Evolutionary conservation across 1,140 invertebrate genomes (phyloP), one percentile per base, ranked within the genome.

Genomic region (Heterodera schachtii): DNA sequence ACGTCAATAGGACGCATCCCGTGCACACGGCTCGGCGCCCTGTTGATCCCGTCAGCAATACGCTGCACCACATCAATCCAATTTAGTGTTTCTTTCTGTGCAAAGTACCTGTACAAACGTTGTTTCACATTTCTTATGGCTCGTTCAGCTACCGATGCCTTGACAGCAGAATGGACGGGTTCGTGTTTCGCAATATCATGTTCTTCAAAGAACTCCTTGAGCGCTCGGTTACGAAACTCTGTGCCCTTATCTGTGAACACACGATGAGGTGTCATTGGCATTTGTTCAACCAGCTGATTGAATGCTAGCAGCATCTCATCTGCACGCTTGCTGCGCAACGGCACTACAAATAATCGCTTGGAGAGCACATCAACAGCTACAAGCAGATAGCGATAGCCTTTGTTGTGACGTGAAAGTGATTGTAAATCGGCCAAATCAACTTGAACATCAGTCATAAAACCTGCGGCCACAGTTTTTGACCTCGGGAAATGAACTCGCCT

Each of bases 131-230:
- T 83, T 47, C 85, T 6, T 11, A 86, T 85, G 16, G 49, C 46
- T 21, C 83, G 49, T 69, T 84, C 83, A 8, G 85, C 83, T 44
- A 86, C n/a, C n/a, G 82, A 52, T 9, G 84, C 84, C 19, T 84
- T 82, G 2, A 84, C 64, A 11, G 31, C 41, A 8, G 64, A 31
- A 49, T 80, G 13, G 3, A 49, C 46, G 9, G 52, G 66, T 7
- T 19, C 46, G 3, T n/a, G 21, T 21, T 75, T 44, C 0, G 19
- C 16, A 46, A 84, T 84, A 16, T 84, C 81, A 7, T 83, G 16
- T 1, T 86, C 44, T 21, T 84, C 41, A 31, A 84, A 84, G 16
- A 83, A 71, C 9, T n/a, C 31, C 6, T 52, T 8, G 6, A 52
- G 49, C 49, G 0, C 0, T 52, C 11, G 6, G 49, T 52, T 52